Percentiles rank a stretch among this genome's conserved stretches.
Evolutionary conservation across 2,888 invertebrate genomes (phyloP).

Genomic region (Eupithecia dodoneata): DNA sequence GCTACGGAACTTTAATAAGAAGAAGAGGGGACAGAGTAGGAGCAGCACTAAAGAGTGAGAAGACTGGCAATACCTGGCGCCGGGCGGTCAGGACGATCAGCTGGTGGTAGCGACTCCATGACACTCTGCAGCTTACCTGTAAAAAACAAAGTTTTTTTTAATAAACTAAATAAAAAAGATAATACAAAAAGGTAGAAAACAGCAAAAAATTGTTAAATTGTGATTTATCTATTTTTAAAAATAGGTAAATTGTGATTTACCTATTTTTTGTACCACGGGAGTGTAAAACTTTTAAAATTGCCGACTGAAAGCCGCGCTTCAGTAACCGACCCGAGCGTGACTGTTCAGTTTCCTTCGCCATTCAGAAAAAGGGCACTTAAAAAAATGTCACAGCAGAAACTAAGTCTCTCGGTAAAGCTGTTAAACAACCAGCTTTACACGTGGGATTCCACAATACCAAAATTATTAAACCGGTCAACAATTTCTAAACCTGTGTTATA

Average conservation of each 20-base stretch:
- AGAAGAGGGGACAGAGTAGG: conserved; percentile 23
- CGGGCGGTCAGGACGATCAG: conserved; percentile 16
- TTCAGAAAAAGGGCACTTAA: background rate
- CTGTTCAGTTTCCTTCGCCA: background rate
- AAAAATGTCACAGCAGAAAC: background rate
- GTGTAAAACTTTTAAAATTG: background rate
- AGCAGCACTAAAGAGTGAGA: conserved; percentile 30
- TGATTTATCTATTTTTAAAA: too few relatives aligned
- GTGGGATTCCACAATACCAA: too few relatives aligned
- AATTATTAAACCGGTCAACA: too few relatives aligned
- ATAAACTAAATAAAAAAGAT: background rate
- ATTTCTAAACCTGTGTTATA: too few relatives aligned
- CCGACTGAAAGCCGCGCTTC: background rate
- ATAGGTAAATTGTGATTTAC: too few relatives aligned
- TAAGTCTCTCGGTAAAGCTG: background rate
- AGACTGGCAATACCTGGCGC: conserved; percentile 31
- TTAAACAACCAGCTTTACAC: too few relatives aligned
- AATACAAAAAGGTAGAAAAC: background rate
- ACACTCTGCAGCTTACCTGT: conserved; percentile 29
- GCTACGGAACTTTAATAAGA: conserved; percentile 16
- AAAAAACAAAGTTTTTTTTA: conserved; percentile 11
- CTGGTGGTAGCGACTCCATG: conserved; percentile 29
- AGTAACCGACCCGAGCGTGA: background rate
- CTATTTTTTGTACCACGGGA: too few relatives aligned
- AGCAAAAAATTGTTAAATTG: background rate